These are phyloP conservation scores for Hozukius guyotensis DNA, from an alignment of 2,797 vertebrate genomes.

Conservation along the genomic window DNA sequence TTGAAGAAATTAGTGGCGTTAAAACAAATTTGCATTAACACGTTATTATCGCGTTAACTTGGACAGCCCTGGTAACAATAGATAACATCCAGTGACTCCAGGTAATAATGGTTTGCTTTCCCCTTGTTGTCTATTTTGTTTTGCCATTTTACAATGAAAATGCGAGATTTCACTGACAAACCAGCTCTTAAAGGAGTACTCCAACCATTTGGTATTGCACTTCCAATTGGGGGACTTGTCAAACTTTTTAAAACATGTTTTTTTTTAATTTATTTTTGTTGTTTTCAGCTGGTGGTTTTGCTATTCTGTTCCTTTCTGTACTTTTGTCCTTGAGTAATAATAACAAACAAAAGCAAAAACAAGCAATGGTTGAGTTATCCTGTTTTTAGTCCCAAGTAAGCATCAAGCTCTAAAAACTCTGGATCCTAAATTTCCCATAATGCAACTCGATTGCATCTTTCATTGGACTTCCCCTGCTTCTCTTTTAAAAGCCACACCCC, in stretches of 20 bases:
- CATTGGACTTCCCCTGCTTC: neutral
- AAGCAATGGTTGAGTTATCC: neutral
- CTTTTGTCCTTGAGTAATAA: neutral
- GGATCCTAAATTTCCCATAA: neutral
- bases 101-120: neutral
- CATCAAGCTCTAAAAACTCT: neutral
- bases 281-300: neutral
- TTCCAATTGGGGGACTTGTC: no score
- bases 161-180: neutral
- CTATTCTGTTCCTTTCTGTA: neutral
- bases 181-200: neutral
- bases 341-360: neutral
- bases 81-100: no score
- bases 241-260: no score
- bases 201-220: neutral
- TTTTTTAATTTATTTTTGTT: neutral
- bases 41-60: no score
- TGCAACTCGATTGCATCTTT: neutral
- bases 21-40: no score
- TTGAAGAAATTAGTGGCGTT: no score
- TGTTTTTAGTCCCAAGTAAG: neutral
- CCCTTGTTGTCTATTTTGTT: neutral
- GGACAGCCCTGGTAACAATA: no score
- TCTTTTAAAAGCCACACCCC: neutral
- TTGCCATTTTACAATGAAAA: neutral